phyloP scores from a whole-genome alignment of 2,113 vertebrate genomes.

The Malurus melanocephalus region DNA sequence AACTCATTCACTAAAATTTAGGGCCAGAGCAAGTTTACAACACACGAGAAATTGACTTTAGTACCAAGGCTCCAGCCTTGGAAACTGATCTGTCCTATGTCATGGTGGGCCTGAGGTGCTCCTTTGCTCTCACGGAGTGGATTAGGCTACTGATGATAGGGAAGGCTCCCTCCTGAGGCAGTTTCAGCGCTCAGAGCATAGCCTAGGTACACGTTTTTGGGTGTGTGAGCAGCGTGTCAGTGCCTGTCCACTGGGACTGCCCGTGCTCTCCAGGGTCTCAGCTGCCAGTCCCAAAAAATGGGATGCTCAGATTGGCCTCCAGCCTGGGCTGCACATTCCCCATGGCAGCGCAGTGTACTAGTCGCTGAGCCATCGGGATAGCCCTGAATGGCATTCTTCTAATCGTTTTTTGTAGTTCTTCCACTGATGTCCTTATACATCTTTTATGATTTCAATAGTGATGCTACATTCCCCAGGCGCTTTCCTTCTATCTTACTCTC shows the following conservation, averaged over 20 bases:
- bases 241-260: background rate
- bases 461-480: constrained; percentile 53
- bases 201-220: background rate
- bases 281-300: constrained; percentile 17
- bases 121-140: background rate
- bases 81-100: background rate
- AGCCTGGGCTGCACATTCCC: background rate
- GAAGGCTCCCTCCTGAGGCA: background rate
- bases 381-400: constrained; percentile 42
- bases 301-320: background rate
- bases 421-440: constrained; percentile 63
- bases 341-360: background rate
- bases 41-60: background rate
- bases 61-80: background rate
- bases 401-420: constrained; percentile 55
- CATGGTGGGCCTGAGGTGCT: background rate
- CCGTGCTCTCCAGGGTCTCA: background rate
- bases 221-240: background rate
- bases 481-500: constrained; percentile 35
- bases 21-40: background rate
- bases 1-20: background rate
- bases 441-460: constrained; percentile 56
- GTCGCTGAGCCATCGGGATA: constrained; percentile 20
- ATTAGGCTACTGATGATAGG: background rate
- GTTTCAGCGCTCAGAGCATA: background rate